Base-by-base conservation (phyloP, 2,797 vertebrate species). In the Acestrorhynchus altus region DNA sequence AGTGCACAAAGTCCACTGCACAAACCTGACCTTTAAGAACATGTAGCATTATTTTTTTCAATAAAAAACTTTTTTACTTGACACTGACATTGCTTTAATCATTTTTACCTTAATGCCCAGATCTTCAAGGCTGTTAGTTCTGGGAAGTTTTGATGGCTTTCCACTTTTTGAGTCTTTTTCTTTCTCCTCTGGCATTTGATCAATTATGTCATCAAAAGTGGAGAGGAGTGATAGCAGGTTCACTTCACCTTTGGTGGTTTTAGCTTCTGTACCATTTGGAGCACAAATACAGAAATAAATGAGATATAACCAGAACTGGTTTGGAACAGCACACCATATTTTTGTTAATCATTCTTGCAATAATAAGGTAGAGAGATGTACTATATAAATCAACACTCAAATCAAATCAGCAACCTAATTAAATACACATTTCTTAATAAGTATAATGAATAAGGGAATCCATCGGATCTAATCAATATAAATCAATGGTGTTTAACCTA, bases 111-210 rank as follows among this genome's bases (percentile, higher is more conserved):
- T 93, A 70, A 97, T 92, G 52, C 94, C 96, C 24, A 97, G 86
- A 47, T 96, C 95, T 77, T 97, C 96, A 13, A 98, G 89, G 76
- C 96, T 97, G 92, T 94, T 96, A 18, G 94, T 93, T 85, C 95
- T 91, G 13, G 87, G 90, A 51, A 95, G 80, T 66, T 90, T 89
- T 1, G 85, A 65, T 2, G 78, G 69, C 39, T 89, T 83, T 7
- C 81, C 70, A 0, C 18, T 60, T 79, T 57, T 81, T 80, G 84
- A 82, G 60, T 44, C 73, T 52, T 83, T 81, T 4, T 88, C 84
- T 65, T 87, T 89, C 80, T 88, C 90, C 63, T 89, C 90, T 46
- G 82, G 82, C 6, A 82, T 87, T n/a, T 87, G 64, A 61, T 90
- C 88, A 28, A 83, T 60, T 51, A 92, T 84, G 72, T 89, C 89